Conservation (phyloP, 2,113 vertebrate genomes). For the Danionella cerebrum region DNA sequence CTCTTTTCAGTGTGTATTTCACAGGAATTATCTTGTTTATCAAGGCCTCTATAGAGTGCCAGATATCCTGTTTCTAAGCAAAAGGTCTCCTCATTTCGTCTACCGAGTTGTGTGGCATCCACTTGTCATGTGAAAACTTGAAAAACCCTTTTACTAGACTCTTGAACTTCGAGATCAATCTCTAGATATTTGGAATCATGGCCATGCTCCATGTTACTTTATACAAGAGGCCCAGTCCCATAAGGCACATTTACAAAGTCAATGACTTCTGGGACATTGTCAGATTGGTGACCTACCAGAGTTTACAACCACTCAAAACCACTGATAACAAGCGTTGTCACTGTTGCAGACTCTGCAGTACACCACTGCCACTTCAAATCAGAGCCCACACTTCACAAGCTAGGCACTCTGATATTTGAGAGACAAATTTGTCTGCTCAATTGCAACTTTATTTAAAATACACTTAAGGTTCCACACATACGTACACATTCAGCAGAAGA, state of each 20-base stretch:
- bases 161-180: too few relatives aligned
- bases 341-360: not conserved
- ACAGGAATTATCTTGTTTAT: conserved; percentile 13
- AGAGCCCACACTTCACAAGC: not conserved
- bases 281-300: not conserved
- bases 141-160: conserved; percentile 45
- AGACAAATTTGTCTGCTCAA: too few relatives aligned
- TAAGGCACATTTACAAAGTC: conserved; percentile 37
- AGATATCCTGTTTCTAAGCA: conserved; percentile 43
- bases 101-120: too few relatives aligned
- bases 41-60: conserved; percentile 14
- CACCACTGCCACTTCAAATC: not conserved
- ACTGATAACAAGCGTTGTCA: not conserved
- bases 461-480: too few relatives aligned
- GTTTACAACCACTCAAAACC: not conserved
- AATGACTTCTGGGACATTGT: conserved; percentile 43
- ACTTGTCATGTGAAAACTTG: too few relatives aligned
- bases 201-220: conserved; percentile 29
- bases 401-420: not conserved
- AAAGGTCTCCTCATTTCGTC: not conserved
- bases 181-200: not conserved
- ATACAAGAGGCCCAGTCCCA: conserved; percentile 15
- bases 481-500: not conserved
- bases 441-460: too few relatives aligned
- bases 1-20: not conserved